These are phyloP conservation scores for Ctena decussata DNA, from an alignment of 2,888 invertebrate species.

Conservation along the genomic window DNA sequence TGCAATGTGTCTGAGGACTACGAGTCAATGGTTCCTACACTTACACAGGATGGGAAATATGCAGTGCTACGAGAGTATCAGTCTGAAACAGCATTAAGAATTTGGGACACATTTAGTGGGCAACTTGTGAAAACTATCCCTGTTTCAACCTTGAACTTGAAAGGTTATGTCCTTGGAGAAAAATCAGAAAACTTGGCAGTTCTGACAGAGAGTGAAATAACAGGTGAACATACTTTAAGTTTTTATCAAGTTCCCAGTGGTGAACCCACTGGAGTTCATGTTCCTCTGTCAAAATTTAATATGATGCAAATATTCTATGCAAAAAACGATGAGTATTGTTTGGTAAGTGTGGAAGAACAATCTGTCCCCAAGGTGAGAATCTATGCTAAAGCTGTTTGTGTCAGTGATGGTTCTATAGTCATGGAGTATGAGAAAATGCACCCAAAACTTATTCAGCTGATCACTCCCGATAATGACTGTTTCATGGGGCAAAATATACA, in stretches of 20 bases:
- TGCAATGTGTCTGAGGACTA: conserved; percentile 56
- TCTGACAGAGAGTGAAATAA: conserved; percentile 40
- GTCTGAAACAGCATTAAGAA: conserved; percentile 57
- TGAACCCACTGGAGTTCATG: conserved; percentile 17
- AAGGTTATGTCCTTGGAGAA: conserved; percentile 53
- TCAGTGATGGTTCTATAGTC: conserved; percentile 29
- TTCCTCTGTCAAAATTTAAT: conserved; percentile 40
- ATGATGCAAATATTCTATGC: conserved; percentile 57
- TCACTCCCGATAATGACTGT: conserved; percentile 54
- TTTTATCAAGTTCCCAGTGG: conserved; percentile 45
- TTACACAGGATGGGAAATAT: conserved; percentile 70
- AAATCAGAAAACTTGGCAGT: conserved; percentile 57
- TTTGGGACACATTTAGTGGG: conserved; percentile 66
- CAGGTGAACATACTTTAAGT: conserved; percentile 17
- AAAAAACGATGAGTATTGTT: conserved; percentile 47
- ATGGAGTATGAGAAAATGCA: conserved; percentile 42
- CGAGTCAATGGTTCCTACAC: conserved; percentile 63
- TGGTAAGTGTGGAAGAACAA: conserved; percentile 57
- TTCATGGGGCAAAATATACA: conserved; percentile 52
- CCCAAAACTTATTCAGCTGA: conserved; percentile 52
- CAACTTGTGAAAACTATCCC: conserved; percentile 49
- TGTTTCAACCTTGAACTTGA: conserved; percentile 65
- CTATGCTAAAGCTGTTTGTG: conserved; percentile 42
- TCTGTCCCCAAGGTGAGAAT: conserved; percentile 44
- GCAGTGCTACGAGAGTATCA: conserved; percentile 68